phyloP scores from a whole-genome alignment of 2,113 vertebrate species.

The Pluvianellus socialis region DNA sequence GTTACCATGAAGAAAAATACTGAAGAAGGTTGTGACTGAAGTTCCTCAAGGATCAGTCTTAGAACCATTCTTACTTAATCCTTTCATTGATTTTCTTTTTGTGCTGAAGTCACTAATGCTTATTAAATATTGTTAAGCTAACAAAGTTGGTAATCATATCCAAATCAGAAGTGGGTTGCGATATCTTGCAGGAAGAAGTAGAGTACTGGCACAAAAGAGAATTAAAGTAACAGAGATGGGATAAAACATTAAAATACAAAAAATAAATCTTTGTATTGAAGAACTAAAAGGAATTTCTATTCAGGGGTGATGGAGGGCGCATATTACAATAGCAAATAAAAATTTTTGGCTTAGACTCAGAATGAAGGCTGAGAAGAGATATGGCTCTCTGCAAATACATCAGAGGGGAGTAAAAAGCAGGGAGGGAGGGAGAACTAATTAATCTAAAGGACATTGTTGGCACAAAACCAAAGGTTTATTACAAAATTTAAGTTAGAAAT shows the following conservation, averaged over 20 bases:
- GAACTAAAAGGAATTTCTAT: not conserved
- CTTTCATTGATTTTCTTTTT: not conserved
- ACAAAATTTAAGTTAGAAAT: conserved; percentile 5
- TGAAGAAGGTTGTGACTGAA: not conserved
- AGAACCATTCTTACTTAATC: not conserved
- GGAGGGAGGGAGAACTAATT: not conserved
- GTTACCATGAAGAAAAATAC: not conserved
- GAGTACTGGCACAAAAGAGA: not conserved
- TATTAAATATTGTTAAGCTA: not conserved
- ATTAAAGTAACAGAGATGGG: not conserved
- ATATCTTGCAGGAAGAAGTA: not conserved
- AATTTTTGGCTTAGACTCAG: not conserved
- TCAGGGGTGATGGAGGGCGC: not conserved
- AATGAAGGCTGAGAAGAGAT: not conserved
- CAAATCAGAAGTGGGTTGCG: not conserved
- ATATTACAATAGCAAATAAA: not conserved
- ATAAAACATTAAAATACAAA: not conserved
- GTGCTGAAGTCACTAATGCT: not conserved
- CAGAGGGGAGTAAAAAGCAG: not conserved
- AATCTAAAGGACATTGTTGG: not conserved
- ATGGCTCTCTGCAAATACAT: not conserved
- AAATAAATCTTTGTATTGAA: not conserved
- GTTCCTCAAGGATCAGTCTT: not conserved
- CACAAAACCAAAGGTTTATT: not conserved
- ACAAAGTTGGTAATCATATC: not conserved